phyloP scores from a whole-genome alignment of 2,888 invertebrate genomes.

The Eupithecia inturbata region DNA sequence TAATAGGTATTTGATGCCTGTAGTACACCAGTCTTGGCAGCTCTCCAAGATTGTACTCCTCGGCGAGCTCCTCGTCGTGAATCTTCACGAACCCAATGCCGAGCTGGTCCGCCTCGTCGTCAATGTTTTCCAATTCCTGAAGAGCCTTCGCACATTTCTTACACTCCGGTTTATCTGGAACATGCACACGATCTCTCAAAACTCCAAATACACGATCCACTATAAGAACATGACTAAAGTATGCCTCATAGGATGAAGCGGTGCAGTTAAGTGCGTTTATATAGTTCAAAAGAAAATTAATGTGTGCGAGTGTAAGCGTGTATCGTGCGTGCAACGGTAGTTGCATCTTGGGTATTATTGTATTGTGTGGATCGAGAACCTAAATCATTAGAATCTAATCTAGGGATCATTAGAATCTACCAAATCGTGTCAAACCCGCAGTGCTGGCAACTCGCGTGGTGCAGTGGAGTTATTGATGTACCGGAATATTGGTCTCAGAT shows the following conservation, averaged over 20 bases:
- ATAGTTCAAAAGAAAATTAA: slow-evolving; percentile 61
- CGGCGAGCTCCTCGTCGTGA: slow-evolving; percentile 94
- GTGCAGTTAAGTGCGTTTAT: slow-evolving; percentile 75
- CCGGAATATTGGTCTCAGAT: slow-evolving; percentile 41
- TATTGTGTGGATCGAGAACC: slow-evolving; percentile 41
- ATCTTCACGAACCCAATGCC: slow-evolving; percentile 98
- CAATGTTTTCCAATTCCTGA: slow-evolving; percentile 96
- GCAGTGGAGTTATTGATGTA: slow-evolving; percentile 32
- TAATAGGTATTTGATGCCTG: slow-evolving; percentile 96
- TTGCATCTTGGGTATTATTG: slow-evolving; percentile 34
- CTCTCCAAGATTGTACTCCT: slow-evolving; percentile 95
- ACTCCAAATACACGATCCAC: slow-evolving; percentile 15
- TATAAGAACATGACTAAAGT: slow-evolving; percentile 46
- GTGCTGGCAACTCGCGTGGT: slow-evolving; percentile 19
- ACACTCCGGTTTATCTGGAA: slow-evolving; percentile 95
- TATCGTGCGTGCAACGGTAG: slow-evolving; percentile 46
- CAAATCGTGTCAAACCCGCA: slow-evolving; percentile 22
- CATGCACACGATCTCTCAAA: slow-evolving; percentile 40
- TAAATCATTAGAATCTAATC: slow-evolving; percentile 36
- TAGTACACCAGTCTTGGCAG: slow-evolving; percentile 96
- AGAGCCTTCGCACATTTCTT: slow-evolving; percentile 95
- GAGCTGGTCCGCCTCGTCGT: slow-evolving; percentile 96
- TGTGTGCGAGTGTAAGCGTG: slow-evolving; percentile 62
- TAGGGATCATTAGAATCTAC: slow-evolving; percentile 30
- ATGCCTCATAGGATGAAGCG: slow-evolving; percentile 75